phyloP scores from a whole-genome alignment of 2,797 vertebrate genomes.

The Hemibagrus guttatus region DNA sequence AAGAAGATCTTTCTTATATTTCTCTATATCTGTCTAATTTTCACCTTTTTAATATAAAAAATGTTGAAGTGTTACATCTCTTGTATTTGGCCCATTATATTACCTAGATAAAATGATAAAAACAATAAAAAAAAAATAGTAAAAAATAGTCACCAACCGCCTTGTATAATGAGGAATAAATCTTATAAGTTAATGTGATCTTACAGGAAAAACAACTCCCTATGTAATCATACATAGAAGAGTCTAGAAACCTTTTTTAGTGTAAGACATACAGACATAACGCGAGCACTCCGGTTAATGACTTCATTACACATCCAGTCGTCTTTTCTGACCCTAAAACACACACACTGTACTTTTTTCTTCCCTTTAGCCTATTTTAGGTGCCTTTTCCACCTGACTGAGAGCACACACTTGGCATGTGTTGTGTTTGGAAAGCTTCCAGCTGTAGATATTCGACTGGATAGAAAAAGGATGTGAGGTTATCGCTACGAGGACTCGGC shows the following conservation, averaged over 20 bases:
- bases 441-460: conserved; percentile 47
- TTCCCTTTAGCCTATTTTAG: conserved; percentile 22
- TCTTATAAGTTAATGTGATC: not conserved
- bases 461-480: conserved; percentile 55
- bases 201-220: not conserved
- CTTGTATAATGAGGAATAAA: not conserved
- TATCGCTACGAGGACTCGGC: conserved; percentile 63
- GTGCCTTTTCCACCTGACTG: conserved; percentile 6
- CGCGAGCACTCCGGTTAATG: not conserved
- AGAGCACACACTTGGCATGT: conserved; percentile 2
- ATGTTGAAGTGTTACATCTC: no score
- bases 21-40: no score
- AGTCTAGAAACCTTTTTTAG: not conserved
- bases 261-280: not conserved
- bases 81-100: not conserved
- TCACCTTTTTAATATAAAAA: no score
- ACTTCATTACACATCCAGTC: not conserved
- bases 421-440: conserved; percentile 32
- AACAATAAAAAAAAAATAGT: not conserved
- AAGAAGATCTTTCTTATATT: no score
- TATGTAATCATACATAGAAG: not conserved
- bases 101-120: not conserved
- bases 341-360: not conserved
- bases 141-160: not conserved
- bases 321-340: conserved; percentile 3